These are phyloP conservation scores for Paedocypris micromegethes DNA, from an alignment of 2,797 vertebrate species.

Conservation along the genomic window DNA sequence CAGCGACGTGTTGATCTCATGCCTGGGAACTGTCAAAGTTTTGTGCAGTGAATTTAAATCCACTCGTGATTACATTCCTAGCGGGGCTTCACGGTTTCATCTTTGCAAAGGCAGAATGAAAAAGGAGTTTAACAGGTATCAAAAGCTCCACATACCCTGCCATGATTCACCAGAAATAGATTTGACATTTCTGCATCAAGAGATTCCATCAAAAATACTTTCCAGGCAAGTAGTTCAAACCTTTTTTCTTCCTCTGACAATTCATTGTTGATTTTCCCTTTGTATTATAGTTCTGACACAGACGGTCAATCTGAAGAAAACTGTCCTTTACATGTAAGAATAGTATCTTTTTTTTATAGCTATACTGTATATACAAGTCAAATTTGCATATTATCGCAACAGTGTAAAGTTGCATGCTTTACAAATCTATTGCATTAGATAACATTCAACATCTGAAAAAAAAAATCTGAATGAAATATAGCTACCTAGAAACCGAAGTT, in stretches of 20 bases:
- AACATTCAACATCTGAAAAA: constrained; percentile 42
- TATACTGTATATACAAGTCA: constrained; percentile 16
- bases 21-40: not conserved
- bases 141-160: not conserved
- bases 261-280: not conserved
- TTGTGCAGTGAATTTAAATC: too few relatives aligned
- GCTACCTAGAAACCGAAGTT: constrained; percentile 10
- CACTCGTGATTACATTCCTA: too few relatives aligned
- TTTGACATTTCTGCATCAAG: too few relatives aligned
- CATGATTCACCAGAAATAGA: too few relatives aligned
- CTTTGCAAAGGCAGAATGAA: constrained; percentile 20
- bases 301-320: not conserved
- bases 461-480: not conserved
- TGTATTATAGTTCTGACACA: not conserved
- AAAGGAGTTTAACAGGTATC: constrained; percentile 8
- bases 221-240: constrained; percentile 23
- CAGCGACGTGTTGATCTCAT: constrained; percentile 1
- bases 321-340: constrained; percentile 40
- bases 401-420: constrained; percentile 59
- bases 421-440: constrained; percentile 59
- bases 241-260: not conserved
- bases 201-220: not conserved
- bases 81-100: not conserved
- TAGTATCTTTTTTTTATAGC: constrained; percentile 40
- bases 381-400: constrained; percentile 74